Percentiles rank a stretch among this genome's conserved stretches.
Conservation (phyloP, 1,140 invertebrate species). For the Zaprionus tsacasi region DNA sequence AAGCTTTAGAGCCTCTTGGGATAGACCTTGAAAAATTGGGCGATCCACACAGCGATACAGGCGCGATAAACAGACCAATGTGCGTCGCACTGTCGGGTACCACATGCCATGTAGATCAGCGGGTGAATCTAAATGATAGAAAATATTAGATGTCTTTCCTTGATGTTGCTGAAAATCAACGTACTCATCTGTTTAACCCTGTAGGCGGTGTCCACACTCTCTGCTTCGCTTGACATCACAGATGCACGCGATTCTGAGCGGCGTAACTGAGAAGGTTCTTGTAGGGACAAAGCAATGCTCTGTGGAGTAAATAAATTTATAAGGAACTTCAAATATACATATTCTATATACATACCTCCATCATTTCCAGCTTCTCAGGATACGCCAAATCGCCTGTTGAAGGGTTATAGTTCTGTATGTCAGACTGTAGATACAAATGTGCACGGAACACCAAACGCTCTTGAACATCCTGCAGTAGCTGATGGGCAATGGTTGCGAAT, state of each 20-base stretch:
- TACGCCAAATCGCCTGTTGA: slow-evolving; percentile 98
- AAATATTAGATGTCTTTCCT: neutral
- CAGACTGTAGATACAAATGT: slow-evolving; percentile 96
- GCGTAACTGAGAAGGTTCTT: slow-evolving; percentile 86
- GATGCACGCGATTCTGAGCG: slow-evolving; percentile 89
- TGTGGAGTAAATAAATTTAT: slow-evolving; percentile 68
- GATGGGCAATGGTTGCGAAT: slow-evolving; percentile 93
- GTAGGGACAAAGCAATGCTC: slow-evolving; percentile 90
- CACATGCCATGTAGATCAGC: slow-evolving; percentile 99
- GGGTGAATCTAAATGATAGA: slow-evolving; percentile 88
- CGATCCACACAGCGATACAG: slow-evolving; percentile 97
- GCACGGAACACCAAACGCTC: slow-evolving; percentile 98
- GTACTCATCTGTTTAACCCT: slow-evolving; percentile 75
- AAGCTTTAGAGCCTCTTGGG: slow-evolving; percentile 96
- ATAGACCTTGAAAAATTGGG: slow-evolving; percentile 97
- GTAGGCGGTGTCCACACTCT: slow-evolving; percentile 76
- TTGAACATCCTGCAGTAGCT: slow-evolving; percentile 97
- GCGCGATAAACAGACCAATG: slow-evolving; percentile 97
- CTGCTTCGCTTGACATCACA: slow-evolving; percentile 86
- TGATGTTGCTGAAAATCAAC: neutral
- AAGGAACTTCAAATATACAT: neutral
- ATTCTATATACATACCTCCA: slow-evolving; percentile 88
- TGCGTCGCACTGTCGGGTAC: slow-evolving; percentile 98
- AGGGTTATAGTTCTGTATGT: slow-evolving; percentile 95
- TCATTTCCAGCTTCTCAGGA: slow-evolving; percentile 98